Base-by-base conservation (phyloP, 2,888 invertebrate genomes). In the Sialis fuliginosa region DNA sequence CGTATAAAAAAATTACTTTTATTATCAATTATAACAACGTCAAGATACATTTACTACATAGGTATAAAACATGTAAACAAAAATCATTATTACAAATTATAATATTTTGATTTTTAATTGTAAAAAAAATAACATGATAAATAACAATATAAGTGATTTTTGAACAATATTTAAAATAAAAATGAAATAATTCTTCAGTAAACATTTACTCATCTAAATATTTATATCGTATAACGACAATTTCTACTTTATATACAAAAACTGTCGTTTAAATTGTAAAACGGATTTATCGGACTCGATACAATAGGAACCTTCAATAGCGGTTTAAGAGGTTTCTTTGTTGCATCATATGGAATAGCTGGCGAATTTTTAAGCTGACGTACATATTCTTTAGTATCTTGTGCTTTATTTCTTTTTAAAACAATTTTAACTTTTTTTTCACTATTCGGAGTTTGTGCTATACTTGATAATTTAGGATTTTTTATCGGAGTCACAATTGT, bases 251-350 rank as follows among this genome's bases (percentile, higher is more conserved):
- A 22, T 22, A 22, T 22, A 22, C 22, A 37, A 30, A 45, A 39
- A 39, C n/a, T 22, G 7, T 39, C 32, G 2, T 45, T 47, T 42
- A 47, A 42, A 55, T 72, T 79, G 55, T 81, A 81, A 63, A 84
- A 86, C 0, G 86, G 86, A 63, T 86, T 81, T 1, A 85, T 79
- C 0, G 84, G 85, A 1, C 80, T 81, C 0, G 78, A 74, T 1
- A 77, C 68, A 0, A 74, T 71, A 43, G 71, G 70, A 0, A 75
- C 72, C 57, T 88, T 88, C 2, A 88, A 61, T n/a, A 84, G 74
- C 0, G 87, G 79, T 54, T 79, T 81, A 0, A 59, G 59, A 0
- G 89, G 89, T 54, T 71, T 73, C 47, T 73, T 79, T 12, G 68
- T 69, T 0, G 82, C 74, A 58, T 88, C 85, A 52, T 71, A 88